Evolutionary conservation across 2,113 vertebrate genomes (phyloP), one percentile per base, ranked within the genome.

Genomic region (Paratilapia polleni): DNA sequence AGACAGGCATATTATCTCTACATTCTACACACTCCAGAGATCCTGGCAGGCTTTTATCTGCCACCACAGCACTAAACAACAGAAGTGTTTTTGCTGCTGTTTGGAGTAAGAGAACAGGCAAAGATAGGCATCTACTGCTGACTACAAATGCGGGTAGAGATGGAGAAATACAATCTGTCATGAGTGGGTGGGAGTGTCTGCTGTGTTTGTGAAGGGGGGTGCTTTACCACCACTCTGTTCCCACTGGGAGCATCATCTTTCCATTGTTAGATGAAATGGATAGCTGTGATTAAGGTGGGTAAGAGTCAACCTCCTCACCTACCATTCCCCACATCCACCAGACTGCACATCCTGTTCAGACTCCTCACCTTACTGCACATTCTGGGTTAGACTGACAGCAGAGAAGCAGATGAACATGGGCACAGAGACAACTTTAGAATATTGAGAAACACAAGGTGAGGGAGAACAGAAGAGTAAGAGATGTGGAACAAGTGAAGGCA

Each of bases 181-280:
- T 9, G 59, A 49, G 82, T 70, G 62, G 59, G 38, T 12, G 70
- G 73, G 75, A 47, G 61, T 19, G 8, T 38, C 24, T 63, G 9
- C 26, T 36, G 56, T 77, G 82, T 82, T 79, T 75, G 41, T 31
- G 77, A 62, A 57, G 38, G 77, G 78, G 80, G 68, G 31, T 19
- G 63, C 56, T 70, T 81, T 83, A 68, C 88, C 82, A 91, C 82
- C 90, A 88, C 85, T 68, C 60, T 14, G 66, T 36, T 89, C 92
- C 95, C 92, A 47, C 2, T 14, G 93, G 91, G 88, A 79, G 91
- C 83, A 93, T 96, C 87, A 7, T 87, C 87, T 95, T 95, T 89
- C 86, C 77, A 26, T 83, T 79, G 83, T 70, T 78, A 64, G 89
- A 85, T 87, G 94, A 94, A 95, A 93, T 84, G 49, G 94, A 95